Conservation (phyloP, 2,888 invertebrate species). For the Dolomedes plantarius region DNA sequence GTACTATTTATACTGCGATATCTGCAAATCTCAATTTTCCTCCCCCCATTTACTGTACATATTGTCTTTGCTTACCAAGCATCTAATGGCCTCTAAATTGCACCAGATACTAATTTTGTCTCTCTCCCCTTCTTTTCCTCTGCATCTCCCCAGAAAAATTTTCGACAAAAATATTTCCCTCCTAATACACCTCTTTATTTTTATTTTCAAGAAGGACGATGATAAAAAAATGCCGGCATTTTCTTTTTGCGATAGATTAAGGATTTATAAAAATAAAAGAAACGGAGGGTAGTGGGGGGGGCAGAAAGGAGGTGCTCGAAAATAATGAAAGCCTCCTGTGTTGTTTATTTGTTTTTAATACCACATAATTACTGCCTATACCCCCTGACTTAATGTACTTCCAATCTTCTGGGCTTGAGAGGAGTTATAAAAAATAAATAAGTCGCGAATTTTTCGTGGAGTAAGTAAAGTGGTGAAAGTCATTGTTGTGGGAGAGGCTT, state of each 20-base stretch:
- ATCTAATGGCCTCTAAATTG: slow-evolving; percentile 65
- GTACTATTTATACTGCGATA: neutral
- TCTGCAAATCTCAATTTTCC: neutral
- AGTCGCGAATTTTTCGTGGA: neutral
- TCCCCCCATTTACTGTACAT: neutral
- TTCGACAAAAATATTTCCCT: slow-evolving; percentile 25
- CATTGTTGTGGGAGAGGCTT: slow-evolving; percentile 14
- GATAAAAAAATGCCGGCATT: slow-evolving; percentile 13
- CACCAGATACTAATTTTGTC: slow-evolving; percentile 56
- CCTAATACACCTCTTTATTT: slow-evolving; percentile 27
- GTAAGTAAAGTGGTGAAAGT: slow-evolving; percentile 48
- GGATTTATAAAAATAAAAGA: slow-evolving; percentile 66
- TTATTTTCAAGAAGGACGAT: slow-evolving; percentile 15
- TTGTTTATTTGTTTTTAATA: slow-evolving; percentile 72
- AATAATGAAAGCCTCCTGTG: slow-evolving; percentile 63
- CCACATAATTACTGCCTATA: slow-evolving; percentile 71
- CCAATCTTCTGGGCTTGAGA: slow-evolving; percentile 42
- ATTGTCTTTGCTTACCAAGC: neutral
- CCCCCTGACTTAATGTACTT: slow-evolving; percentile 68
- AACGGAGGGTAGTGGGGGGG: neutral
- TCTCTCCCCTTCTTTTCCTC: neutral
- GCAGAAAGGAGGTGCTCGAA: slow-evolving; percentile 12
- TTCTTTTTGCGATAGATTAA: slow-evolving; percentile 53
- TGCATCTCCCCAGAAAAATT: neutral
- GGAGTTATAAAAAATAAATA: slow-evolving; percentile 24